These are phyloP conservation scores for Oreortyx pictus DNA, from an alignment of 2,797 vertebrate genomes.

Conservation along the genomic window DNA sequence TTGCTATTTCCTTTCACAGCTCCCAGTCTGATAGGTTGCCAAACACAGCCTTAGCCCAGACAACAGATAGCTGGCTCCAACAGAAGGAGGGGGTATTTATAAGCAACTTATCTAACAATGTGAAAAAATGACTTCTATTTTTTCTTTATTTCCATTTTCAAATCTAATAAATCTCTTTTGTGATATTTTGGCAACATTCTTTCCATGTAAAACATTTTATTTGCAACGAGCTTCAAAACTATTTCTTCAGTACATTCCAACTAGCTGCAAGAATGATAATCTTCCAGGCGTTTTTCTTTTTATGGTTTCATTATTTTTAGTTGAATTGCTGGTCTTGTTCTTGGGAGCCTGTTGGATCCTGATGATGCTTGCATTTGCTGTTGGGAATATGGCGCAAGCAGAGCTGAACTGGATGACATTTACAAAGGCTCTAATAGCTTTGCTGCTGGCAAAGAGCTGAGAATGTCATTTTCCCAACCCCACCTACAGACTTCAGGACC, in stretches of 20 bases:
- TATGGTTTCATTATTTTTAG: constrained; percentile 72
- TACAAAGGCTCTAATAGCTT: constrained; percentile 36
- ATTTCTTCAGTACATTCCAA: constrained; percentile 63
- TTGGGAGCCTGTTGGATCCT: constrained; percentile 65
- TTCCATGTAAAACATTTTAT: constrained; percentile 40
- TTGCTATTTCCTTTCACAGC: neutral
- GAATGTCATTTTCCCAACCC: constrained; percentile 54
- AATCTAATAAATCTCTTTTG: constrained; percentile 19
- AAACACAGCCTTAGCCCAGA: neutral
- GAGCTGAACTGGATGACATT: constrained; percentile 28
- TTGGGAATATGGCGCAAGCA: constrained; percentile 61
- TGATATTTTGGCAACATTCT: constrained; percentile 42
- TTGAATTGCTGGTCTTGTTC: constrained; percentile 38
- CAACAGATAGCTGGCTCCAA: neutral
- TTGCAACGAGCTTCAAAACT: constrained; percentile 42
- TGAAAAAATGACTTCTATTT: neutral
- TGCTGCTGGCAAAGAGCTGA: constrained; percentile 32
- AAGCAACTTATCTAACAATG: neutral
- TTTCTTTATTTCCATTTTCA: neutral
- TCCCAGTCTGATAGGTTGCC: neutral
- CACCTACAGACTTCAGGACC: constrained; percentile 65
- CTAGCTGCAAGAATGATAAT: constrained; percentile 56
- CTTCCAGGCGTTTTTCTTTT: constrained; percentile 54
- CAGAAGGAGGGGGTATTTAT: neutral
- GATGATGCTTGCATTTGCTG: constrained; percentile 67